Base-by-base conservation (phyloP, 2,113 vertebrate genomes). In the Rhynchopsitta pachyrhyncha region DNA sequence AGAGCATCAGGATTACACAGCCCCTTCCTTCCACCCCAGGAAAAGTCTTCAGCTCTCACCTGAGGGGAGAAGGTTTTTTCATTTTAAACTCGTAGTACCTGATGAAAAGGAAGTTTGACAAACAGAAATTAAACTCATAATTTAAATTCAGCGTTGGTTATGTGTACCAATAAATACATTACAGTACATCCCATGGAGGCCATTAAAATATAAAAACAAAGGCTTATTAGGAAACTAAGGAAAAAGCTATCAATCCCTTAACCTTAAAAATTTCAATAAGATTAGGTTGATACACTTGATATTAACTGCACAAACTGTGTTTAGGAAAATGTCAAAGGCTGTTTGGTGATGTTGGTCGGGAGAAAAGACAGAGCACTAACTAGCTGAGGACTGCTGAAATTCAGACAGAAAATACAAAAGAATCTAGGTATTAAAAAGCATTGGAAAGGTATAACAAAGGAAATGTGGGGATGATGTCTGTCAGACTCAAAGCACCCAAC, bases 271-370 rank as follows among this genome's bases (percentile, higher is more conserved):
- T 1, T 10, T 24, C 42, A 17, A 10, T 53, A 13, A 3, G 11
- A 79, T 62, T 50, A 68, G 60, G 31, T 31, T 9, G 74, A 5
- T 14, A 3, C 8, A 8, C 69, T n/a, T 70, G 6, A 1, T 23
- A 6, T 7, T 5, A 16, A 17, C 17, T 4, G 10, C 49, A 55
- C 10, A 11, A 10, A 2, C 7, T 2, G 1, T 2, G 60, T 37
- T 50, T 35, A 13, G 49, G 47, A 20, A 50, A 49, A 37, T 3
- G 60, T 2, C 77, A 60, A 24, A 16, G 46, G 57, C 33, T 2
- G 0, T 1, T 5, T n/a, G 55, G 55, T 37, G 46, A 5, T 15
- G 28, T 1, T 16, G 8, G 88, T 16, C 3, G 73, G 62, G 42
- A 60, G 27, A 5, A 37, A 77, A 33, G n/a, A 52, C 11, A 59